Base-by-base conservation (phyloP, 2,797 vertebrate species). In the Xenops minutus region DNA sequence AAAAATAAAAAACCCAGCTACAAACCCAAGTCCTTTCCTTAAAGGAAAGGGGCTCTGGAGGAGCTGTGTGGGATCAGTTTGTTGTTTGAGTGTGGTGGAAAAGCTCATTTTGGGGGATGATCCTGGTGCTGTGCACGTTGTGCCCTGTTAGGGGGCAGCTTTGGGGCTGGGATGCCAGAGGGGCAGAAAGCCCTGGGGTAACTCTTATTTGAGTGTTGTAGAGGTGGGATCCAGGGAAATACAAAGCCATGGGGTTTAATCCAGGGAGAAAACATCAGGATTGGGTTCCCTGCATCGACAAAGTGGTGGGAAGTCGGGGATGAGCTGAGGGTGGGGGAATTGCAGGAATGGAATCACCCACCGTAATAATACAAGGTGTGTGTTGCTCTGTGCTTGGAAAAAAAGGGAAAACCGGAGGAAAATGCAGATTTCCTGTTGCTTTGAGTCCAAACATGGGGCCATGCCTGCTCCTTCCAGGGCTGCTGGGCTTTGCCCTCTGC, bases 71-170 rank as follows among this genome's bases (percentile, higher is more conserved):
- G 62, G 84, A 12, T 46, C 19, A 19, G 67, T 14, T 92, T 56
- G 46, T 75, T 51, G 30, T 26, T 79, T 62, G 39, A 30, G 16
- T 20, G 44, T 2, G 5, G 30, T 36, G 62, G 27, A 29, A 23
- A 22, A 14, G 36, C 46, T 58, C 58, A 0, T 1, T 64, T 84
- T 37, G 77, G 66, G 0, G 29, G 61, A 8, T 18, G 48, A 15
- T 34, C 17, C 36, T 2, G 2, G 49, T n/a, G 49, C 44, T 1
- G 1, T 20, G 56, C 13, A 4, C 0, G 0, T 12, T 34, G n/a
- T 27, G 41, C 49, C 23, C 26, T 13, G 3, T 5, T 29, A 9
- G 54, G 69, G 76, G 83, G 55, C 9, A 13, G n/a, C 7, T 34
- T 75, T 67, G 52, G 64, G 58, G 26, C 20, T 34, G 76, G 19